Evolutionary conservation across 2,113 vertebrate species (phyloP).

Genomic region (Piaya cayana): DNA sequence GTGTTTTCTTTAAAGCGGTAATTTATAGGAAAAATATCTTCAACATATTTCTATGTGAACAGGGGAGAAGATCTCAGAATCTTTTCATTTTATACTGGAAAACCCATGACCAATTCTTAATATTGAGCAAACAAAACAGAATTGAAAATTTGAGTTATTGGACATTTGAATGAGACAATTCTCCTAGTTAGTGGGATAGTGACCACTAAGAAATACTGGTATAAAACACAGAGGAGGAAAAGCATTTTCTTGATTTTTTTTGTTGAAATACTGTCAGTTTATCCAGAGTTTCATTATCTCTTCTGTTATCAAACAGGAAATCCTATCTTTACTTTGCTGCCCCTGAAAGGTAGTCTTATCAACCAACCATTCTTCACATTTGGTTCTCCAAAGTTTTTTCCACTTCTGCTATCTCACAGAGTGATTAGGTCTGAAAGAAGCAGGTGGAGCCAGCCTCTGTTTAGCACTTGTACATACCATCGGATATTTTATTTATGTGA

Average conservation of each 20-base stretch:
- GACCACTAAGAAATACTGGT: not conserved
- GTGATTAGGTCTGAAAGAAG: not conserved
- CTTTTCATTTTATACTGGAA: not conserved
- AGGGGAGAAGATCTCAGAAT: not conserved
- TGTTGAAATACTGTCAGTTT: not conserved
- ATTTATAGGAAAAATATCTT: not conserved
- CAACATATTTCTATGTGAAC: not conserved
- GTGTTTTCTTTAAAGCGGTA: not conserved
- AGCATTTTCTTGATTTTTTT: not conserved
- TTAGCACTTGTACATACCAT: not conserved
- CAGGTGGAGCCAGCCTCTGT: not conserved
- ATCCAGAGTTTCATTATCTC: slow-evolving; percentile 5
- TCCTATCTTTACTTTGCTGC: slow-evolving; percentile 36
- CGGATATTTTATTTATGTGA: not conserved
- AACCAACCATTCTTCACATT: not conserved
- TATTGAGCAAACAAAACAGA: not conserved
- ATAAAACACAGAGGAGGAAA: not conserved
- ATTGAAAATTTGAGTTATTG: not conserved
- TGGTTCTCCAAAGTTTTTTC: slow-evolving; percentile 18
- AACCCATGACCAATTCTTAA: not conserved
- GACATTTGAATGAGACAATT: not conserved
- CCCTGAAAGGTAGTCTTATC: slow-evolving; percentile 33
- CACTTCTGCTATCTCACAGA: slow-evolving; percentile 3
- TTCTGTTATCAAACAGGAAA: slow-evolving; percentile 36
- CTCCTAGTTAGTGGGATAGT: not conserved